These are phyloP conservation scores for Osmerus mordax DNA, from an alignment of 2,113 vertebrate genomes.

Conservation along the genomic window DNA sequence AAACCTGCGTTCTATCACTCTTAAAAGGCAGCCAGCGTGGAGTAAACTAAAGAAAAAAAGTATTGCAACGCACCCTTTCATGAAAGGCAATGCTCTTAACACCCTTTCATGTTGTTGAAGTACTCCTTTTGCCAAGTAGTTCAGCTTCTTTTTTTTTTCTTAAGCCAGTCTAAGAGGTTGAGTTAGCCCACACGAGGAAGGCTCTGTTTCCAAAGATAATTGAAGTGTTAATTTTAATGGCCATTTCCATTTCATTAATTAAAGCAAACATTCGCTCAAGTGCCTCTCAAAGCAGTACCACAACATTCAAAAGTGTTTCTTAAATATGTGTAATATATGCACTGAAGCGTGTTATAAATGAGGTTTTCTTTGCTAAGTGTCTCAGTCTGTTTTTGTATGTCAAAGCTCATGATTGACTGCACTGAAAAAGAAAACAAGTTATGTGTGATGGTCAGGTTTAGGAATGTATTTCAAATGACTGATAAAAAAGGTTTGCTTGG, in stretches of 20 bases:
- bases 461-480: slow-evolving; percentile 56
- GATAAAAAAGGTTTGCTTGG: slow-evolving; percentile 44
- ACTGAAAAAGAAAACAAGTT: slow-evolving; percentile 67
- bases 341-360: slow-evolving; percentile 66
- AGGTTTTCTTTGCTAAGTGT: slow-evolving; percentile 79
- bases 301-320: slow-evolving; percentile 60
- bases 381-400: slow-evolving; percentile 73
- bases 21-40: slow-evolving; percentile 49
- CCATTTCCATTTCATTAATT: slow-evolving; percentile 69
- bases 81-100: slow-evolving; percentile 50
- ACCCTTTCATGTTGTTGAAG: slow-evolving; percentile 49
- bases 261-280: slow-evolving; percentile 68
- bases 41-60: slow-evolving; percentile 45
- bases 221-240: slow-evolving; percentile 67
- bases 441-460: slow-evolving; percentile 55
- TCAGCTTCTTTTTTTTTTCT: slow-evolving; percentile 5
- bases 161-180: slow-evolving; percentile 15
- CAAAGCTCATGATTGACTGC: slow-evolving; percentile 72
- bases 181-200: slow-evolving; percentile 26
- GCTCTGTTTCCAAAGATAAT: slow-evolving; percentile 62
- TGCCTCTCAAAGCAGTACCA: slow-evolving; percentile 55
- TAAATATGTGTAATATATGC: slow-evolving; percentile 62
- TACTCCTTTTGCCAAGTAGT: slow-evolving; percentile 45
- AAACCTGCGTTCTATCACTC: slow-evolving; percentile 71
- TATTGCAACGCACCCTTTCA: slow-evolving; percentile 46